Conservation (phyloP, 1,140 invertebrate genomes). For the Zaprionus lachaisei region DNA sequence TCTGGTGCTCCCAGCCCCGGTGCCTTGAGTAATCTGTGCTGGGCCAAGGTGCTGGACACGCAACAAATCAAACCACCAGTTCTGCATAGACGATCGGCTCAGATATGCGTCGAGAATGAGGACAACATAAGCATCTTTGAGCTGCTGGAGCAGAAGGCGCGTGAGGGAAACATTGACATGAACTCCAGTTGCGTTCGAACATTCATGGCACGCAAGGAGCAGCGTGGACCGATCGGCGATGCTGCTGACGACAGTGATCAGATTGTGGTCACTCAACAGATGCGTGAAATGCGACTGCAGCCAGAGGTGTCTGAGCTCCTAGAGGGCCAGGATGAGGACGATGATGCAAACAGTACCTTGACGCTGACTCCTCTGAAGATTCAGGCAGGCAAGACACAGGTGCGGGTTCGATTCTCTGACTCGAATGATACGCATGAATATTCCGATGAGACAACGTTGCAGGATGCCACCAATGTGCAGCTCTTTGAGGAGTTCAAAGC, state of each 20-base stretch:
- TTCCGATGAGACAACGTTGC: slow-evolving; percentile 58
- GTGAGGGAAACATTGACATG: slow-evolving; percentile 74
- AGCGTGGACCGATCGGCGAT: slow-evolving; percentile 9
- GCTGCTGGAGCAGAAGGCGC: slow-evolving; percentile 74
- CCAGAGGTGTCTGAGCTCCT: slow-evolving; percentile 55
- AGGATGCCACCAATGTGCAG: slow-evolving; percentile 54
- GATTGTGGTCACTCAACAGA: slow-evolving; percentile 61
- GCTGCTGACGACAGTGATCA: slow-evolving; percentile 61
- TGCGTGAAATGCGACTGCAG: slow-evolving; percentile 56
- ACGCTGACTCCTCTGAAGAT: slow-evolving; percentile 57
- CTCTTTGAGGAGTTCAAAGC: slow-evolving; percentile 77
- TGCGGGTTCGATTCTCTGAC: slow-evolving; percentile 76
- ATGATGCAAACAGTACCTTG: slow-evolving; percentile 41
- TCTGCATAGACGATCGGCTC: slow-evolving; percentile 53
- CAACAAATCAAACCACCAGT: slow-evolving; percentile 67
- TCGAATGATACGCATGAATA: slow-evolving; percentile 73
- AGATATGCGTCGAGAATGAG: slow-evolving; percentile 66
- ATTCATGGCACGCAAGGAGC: slow-evolving; percentile 71
- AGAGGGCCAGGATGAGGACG: slow-evolving; percentile 28
- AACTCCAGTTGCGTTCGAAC: slow-evolving; percentile 72
- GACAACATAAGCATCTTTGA: slow-evolving; percentile 79
- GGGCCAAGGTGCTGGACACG: slow-evolving; percentile 76
- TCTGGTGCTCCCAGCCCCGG: slow-evolving; percentile 34
- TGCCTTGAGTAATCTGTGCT: slow-evolving; percentile 58
- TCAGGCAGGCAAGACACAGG: slow-evolving; percentile 49